Base-by-base conservation (phyloP, 1,140 invertebrate genomes). In the Pachyrhynchus sulphureomaculatus region DNA sequence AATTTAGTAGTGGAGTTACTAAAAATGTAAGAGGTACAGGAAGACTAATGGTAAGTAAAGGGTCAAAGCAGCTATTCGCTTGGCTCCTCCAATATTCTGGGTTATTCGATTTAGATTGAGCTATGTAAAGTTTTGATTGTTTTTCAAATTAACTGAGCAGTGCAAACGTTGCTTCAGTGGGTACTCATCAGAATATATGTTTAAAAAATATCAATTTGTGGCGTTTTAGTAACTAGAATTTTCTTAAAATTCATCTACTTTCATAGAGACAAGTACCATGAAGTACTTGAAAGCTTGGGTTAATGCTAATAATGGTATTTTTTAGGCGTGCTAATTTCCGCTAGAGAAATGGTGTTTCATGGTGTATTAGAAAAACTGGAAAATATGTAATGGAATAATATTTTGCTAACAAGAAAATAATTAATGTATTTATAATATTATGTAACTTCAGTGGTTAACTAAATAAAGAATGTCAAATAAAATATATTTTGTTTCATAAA, bases 271-370 rank as follows among this genome's bases (percentile, higher is more conserved):
- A 4, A n/a, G 34, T 36, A 36, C 13, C 34, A 5, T 12, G 12
- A 36, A 36, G 34, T 36, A n/a, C 12, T 3, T 12, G 34, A 36
- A 36, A 15, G 2, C 4, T 12, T 36, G 4, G 3, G 4, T 12
- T 15, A 3, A 15, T 15, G 3, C 10, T 26, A 26, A 4, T 26
- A n/a, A n/a, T 26, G 3, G n/a, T 23, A 6, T 59, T 47, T 59
- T 59, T 33, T 59, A 59, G 56, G 56, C 56, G 56, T 41, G 44
- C 56, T 15, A 45, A 29, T 20, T 51, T 59, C 45, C 56, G 56
- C 56, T 59, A 59, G 37, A 59, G 37, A 59, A 51, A 49, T 59
- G 47, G 45, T 39, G 32, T 32, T 58, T 58, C 33, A 26, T 55
- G 53, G 17, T 36, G 13, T 36, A 36, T 32, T 8, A 36, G n/a